Conservation (phyloP, 1,140 invertebrate species). For the Bombus haemorrhoidalis region DNA sequence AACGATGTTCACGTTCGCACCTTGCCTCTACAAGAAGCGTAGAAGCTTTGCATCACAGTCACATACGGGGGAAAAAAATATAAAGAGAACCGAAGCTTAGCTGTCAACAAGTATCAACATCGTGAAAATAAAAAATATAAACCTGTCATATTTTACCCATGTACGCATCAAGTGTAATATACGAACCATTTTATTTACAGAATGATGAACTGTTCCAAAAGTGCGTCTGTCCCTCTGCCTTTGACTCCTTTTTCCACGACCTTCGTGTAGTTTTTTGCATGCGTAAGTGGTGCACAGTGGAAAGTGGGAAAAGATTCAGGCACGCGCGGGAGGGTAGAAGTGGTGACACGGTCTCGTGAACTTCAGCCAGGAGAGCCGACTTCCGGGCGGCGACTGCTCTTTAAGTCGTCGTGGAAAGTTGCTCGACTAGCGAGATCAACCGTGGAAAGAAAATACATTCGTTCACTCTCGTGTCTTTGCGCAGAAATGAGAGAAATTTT, state of each 20-base stretch:
- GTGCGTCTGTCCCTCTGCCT: neutral
- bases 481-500: neutral
- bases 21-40: too few relatives aligned
- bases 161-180: too few relatives aligned
- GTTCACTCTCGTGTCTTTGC: neutral
- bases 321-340: neutral
- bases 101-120: too few relatives aligned
- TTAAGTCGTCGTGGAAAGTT: slow-evolving; percentile 43
- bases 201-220: neutral
- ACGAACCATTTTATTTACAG: too few relatives aligned
- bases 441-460: neutral
- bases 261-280: neutral
- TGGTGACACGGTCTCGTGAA: slow-evolving; percentile 31
- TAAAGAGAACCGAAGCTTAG: too few relatives aligned
- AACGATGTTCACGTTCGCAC: slow-evolving; percentile 17
- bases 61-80: neutral
- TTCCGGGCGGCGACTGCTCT: slow-evolving; percentile 48
- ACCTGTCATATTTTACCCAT: too few relatives aligned
- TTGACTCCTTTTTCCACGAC: neutral
- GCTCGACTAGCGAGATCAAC: slow-evolving; percentile 30
- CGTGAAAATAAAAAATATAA: too few relatives aligned
- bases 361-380: slow-evolving; percentile 51
- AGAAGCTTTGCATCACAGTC: slow-evolving; percentile 17
- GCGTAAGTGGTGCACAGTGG: neutral
- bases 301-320: neutral